These are phyloP conservation scores for Potorous gilbertii DNA, from an alignment of 2,797 vertebrate genomes.

Conservation along the genomic window DNA sequence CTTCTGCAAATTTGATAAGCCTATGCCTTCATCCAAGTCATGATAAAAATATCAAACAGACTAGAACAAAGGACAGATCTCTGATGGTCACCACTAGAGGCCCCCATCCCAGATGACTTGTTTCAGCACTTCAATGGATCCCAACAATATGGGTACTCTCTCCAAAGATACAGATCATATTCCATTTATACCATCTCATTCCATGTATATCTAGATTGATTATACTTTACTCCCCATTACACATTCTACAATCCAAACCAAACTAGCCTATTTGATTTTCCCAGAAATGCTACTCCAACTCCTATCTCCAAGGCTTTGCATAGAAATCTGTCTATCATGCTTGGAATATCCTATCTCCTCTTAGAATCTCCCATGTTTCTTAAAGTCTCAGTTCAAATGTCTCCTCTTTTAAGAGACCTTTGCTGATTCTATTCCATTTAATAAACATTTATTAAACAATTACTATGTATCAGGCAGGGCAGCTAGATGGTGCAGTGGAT, in stretches of 20 bases:
- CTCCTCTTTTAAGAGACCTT: not conserved
- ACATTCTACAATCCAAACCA: not conserved
- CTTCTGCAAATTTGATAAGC: not conserved
- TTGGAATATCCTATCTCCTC: no score
- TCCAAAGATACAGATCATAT: not conserved
- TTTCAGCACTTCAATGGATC: not conserved
- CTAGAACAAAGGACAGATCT: not conserved
- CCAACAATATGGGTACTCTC: not conserved
- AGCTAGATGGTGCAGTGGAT: no score
- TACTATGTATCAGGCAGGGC: not conserved
- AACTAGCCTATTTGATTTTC: not conserved
- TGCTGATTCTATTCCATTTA: not conserved
- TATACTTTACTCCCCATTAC: not conserved
- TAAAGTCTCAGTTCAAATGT: no score
- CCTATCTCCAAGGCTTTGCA: no score
- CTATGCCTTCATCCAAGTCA: not conserved
- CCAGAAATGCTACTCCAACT: not conserved
- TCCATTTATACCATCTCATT: not conserved
- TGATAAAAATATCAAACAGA: not conserved
- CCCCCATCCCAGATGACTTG: not conserved
- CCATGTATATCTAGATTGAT: not conserved
- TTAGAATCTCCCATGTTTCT: no score
- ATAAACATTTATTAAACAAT: not conserved
- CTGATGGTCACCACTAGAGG: not conserved
- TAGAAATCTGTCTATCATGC: no score